These are phyloP conservation scores for Zoroaster sp. DNA, from an alignment of 53 echinoderm and acorn worm species.

Conservation along the genomic window DNA sequence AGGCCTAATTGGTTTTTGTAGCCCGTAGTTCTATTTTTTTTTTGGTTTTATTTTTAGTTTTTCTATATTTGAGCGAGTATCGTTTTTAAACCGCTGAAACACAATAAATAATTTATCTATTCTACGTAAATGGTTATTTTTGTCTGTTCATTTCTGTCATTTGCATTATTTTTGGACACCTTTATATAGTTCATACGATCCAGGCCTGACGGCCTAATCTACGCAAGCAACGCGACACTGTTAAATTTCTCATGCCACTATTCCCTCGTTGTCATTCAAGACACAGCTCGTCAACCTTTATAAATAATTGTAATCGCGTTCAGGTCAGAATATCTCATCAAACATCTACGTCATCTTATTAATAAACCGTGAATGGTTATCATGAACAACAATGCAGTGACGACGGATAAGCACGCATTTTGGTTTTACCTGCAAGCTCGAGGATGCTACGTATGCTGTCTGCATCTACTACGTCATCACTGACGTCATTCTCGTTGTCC, in stretches of 20 bases:
- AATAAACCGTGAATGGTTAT: not conserved
- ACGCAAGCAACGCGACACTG: not conserved
- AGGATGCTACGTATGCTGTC: slow-evolving; percentile 45
- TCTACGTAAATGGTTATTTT: not conserved
- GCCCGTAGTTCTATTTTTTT: not conserved
- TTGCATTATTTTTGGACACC: not conserved
- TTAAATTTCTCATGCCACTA: not conserved
- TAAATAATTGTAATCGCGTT: not conserved
- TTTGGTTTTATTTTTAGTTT: not conserved
- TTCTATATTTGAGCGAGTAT: not conserved
- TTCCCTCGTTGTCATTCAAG: not conserved
- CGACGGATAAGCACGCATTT: not conserved
- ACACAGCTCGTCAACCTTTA: not conserved
- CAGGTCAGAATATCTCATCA: not conserved
- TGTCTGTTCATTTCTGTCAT: too few species aligned
- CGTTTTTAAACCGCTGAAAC: not conserved
- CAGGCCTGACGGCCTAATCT: not conserved
- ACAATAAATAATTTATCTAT: not conserved
- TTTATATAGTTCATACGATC: not conserved
- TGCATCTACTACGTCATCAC: slow-evolving; percentile 49
- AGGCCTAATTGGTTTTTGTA: too few species aligned
- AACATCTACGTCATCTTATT: not conserved
- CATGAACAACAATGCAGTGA: too few species aligned
- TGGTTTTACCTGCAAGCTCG: slow-evolving; percentile 33
- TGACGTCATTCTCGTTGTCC: slow-evolving; percentile 45